These are phyloP conservation scores for Ernsta delagoae DNA, from an alignment of 2,888 invertebrate species.

Conservation along the genomic window DNA sequence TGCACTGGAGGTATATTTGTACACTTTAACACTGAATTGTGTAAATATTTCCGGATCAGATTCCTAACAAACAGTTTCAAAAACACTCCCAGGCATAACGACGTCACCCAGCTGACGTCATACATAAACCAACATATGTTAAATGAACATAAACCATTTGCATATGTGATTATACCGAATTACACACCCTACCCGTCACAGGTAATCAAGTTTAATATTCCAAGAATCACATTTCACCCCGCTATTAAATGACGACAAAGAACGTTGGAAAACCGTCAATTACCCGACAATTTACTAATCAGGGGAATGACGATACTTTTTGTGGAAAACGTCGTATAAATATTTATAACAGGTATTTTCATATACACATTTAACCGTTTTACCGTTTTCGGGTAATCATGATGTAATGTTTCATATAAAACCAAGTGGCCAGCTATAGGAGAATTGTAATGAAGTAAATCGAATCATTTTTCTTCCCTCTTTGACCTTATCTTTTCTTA, in stretches of 20 bases:
- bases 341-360: not conserved
- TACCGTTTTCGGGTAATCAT: too few relatives aligned
- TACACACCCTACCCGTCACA: constrained; percentile 12
- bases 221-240: constrained; percentile 16
- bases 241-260: constrained; percentile 19
- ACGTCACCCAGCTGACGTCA: too few relatives aligned
- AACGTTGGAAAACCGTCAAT: constrained; percentile 6
- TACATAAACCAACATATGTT: constrained; percentile 1
- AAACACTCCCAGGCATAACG: too few relatives aligned
- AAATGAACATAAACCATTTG: constrained; percentile 1
- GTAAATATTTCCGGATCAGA: too few relatives aligned
- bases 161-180: constrained; percentile 12
- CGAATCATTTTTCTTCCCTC: too few relatives aligned
- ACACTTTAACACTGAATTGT: too few relatives aligned
- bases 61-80: too few relatives aligned
- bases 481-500: too few relatives aligned
- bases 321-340: not conserved
- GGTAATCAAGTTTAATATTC: constrained; percentile 17
- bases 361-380: not conserved
- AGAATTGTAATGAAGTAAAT: too few relatives aligned
- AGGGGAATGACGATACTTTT: constrained; percentile 8
- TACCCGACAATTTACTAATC: constrained; percentile 13
- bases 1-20: too few relatives aligned
- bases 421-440: too few relatives aligned
- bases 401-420: too few relatives aligned